Evolutionary conservation across 2,797 vertebrate species (phyloP).

Genomic region (Rallus crepitans): DNA sequence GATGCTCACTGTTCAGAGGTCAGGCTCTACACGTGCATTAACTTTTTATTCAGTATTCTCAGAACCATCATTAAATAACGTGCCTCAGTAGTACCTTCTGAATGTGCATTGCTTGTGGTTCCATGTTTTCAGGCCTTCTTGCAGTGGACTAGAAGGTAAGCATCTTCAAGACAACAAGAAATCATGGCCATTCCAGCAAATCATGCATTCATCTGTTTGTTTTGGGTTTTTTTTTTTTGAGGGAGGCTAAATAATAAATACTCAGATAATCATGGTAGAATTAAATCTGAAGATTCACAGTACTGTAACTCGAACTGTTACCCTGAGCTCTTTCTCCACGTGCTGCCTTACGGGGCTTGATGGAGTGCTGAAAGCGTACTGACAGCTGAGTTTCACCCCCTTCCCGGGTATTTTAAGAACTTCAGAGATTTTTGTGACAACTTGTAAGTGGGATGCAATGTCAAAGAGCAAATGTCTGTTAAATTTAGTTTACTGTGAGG

Average conservation of each 20-base stretch:
- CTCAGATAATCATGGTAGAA: neutral
- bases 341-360: neutral
- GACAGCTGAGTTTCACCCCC: neutral
- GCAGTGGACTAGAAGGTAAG: neutral
- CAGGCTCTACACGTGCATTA: neutral
- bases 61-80: neutral
- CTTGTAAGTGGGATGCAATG: neutral
- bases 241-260: neutral
- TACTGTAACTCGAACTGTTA: neutral
- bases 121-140: neutral
- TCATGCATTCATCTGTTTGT: neutral
- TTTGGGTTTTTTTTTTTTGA: neutral
- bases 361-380: neutral
- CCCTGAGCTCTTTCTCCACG: neutral
- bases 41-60: neutral
- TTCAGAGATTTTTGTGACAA: neutral
- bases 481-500: neutral
- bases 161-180: neutral
- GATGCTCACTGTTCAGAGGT: neutral
- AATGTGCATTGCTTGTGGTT: rapidly evolving
- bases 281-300: neutral
- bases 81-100: neutral
- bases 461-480: neutral
- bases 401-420: neutral
- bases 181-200: neutral